Evolutionary conservation across 2,888 invertebrate species (phyloP), one percentile per base, ranked within the genome.

Genomic region (Agrochola lota): DNA sequence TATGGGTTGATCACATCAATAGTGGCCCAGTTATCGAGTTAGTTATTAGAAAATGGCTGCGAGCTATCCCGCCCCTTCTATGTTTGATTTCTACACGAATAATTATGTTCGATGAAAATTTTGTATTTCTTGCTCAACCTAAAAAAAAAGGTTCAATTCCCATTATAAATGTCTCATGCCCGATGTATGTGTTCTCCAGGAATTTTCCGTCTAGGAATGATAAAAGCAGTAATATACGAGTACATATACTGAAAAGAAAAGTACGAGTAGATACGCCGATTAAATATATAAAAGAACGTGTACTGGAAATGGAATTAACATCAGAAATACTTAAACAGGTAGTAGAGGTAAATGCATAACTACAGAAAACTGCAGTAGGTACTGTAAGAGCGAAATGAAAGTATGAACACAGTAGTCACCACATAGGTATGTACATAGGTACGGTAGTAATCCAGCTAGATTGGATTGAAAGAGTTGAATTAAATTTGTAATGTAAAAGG

Each of bases 401-500:
- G 23, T 67, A 55, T 2, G 17, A 17, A 43, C 52, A n/a, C 15
- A 43, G 12, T 46, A 52, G 43, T 0, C 43, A 26, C 6, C 43
- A 26, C 6, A 55, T 23, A 55, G 11, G 46, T 15, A 73, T 5
- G 11, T 5, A 68, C 30, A 55, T 7, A 49, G 40, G 71, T 67
- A 75, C 35, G n/a, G 12, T n/a, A 52, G 43, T 40, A 71, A 60
- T 26, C 12, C 68, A 52, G 59, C 35, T 67, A 63, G 66, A 80
- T 77, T 74, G 80, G 63, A 80, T 80, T 80, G 71, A 74, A 85
- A 85, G 70, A 77, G 71, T 71, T 68, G 30, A 69, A 75, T 85
- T 80, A 46, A 75, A 67, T 81, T 46, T 81, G 74, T 64, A 72
- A 72, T 35, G 43, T 67, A 17, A 85, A 86, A 87, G 87, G 82